Evolutionary conservation across 2,888 invertebrate species (phyloP).

Genomic region (Gastrophysa polygoni): DNA sequence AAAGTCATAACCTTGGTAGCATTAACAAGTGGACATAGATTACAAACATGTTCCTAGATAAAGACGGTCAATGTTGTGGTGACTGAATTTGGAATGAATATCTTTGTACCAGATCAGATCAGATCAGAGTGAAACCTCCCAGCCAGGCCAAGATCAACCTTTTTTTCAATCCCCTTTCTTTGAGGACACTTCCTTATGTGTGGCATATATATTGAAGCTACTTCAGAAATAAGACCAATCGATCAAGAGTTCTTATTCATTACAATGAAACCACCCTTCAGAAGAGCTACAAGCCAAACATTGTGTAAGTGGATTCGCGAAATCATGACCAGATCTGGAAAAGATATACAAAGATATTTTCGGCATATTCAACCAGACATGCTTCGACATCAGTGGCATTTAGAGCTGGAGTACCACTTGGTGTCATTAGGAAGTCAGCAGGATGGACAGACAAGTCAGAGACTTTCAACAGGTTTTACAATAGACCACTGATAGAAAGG

Average conservation of each 20-base stretch:
- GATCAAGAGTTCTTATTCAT: conserved; percentile 14
- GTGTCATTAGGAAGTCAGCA: conserved; percentile 20
- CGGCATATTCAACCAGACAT: conserved; percentile 23
- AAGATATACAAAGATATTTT: conserved; percentile 26
- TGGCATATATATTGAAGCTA: conserved; percentile 28
- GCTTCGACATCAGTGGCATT: conserved; percentile 24
- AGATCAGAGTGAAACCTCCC: background rate
- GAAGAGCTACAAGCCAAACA: conserved; percentile 26
- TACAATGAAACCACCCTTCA: conserved; percentile 22
- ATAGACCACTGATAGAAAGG: conserved; percentile 9
- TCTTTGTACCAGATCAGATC: background rate
- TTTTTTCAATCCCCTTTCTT: conserved; percentile 28
- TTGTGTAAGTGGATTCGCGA: conserved; percentile 37
- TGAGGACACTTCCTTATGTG: conserved; percentile 31
- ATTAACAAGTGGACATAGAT: conserved; percentile 30
- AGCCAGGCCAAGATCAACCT: conserved; percentile 9
- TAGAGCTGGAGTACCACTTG: conserved; percentile 10
- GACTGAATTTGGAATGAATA: background rate
- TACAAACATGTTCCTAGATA: conserved; percentile 32
- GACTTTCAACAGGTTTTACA: conserved; percentile 23
- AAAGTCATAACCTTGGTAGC: conserved; percentile 40
- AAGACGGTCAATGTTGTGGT: conserved; percentile 15
- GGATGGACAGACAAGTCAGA: conserved; percentile 20
- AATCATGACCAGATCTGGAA: conserved; percentile 25
- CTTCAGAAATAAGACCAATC: background rate